phyloP scores from a whole-genome alignment of 1,140 invertebrate genomes.

The Harlomillsia oculata region DNA sequence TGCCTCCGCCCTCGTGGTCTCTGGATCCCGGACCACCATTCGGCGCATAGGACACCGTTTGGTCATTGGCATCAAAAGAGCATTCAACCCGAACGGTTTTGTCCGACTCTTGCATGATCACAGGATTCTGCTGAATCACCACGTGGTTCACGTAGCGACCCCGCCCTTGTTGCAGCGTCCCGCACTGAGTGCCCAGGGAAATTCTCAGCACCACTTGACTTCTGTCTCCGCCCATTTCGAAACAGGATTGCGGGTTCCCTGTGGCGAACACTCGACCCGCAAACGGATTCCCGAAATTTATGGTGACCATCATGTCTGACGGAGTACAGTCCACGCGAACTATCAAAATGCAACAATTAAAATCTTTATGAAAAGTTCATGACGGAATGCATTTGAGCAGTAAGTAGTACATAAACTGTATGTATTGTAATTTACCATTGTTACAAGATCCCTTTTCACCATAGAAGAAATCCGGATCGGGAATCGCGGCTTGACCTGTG shows the following conservation, averaged over 20 bases:
- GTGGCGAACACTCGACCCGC: slow-evolving; percentile 47
- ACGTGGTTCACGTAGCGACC: slow-evolving; percentile 46
- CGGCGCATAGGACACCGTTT: slow-evolving; percentile 44
- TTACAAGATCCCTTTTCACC: slow-evolving; percentile 45
- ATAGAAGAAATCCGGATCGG: slow-evolving; percentile 43
- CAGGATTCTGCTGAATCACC: slow-evolving; percentile 46
- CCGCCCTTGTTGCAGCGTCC: slow-evolving; percentile 44
- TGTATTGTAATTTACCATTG: slow-evolving; percentile 40
- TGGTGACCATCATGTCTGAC: slow-evolving; percentile 46
- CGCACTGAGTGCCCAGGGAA: slow-evolving; percentile 44
- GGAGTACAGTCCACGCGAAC: slow-evolving; percentile 48
- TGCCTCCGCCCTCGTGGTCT: slow-evolving; percentile 39
- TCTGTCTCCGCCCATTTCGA: slow-evolving; percentile 45
- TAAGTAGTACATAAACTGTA: neutral
- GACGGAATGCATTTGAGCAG: neutral
- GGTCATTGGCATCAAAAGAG: slow-evolving; percentile 45
- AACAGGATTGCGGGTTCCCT: slow-evolving; percentile 47
- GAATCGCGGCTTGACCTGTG: slow-evolving; percentile 38
- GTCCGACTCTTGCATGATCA: slow-evolving; percentile 48
- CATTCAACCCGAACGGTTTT: slow-evolving; percentile 47
- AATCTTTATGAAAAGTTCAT: neutral
- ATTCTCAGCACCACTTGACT: slow-evolving; percentile 43
- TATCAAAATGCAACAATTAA: too few species aligned
- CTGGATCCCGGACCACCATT: slow-evolving; percentile 36
- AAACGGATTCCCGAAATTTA: slow-evolving; percentile 45